phyloP scores from a whole-genome alignment of 2,888 invertebrate species.

The Leptopilina myrica region DNA sequence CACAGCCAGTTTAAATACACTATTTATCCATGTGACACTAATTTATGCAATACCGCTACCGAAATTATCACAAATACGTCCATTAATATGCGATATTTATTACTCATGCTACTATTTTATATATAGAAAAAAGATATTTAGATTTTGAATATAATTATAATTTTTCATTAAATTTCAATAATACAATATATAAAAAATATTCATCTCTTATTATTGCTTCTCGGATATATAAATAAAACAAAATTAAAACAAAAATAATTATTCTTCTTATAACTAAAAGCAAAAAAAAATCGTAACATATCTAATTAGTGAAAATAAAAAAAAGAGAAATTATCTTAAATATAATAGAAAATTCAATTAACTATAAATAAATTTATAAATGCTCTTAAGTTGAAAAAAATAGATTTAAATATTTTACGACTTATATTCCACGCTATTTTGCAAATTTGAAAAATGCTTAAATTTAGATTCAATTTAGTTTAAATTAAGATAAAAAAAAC shows the following conservation, averaged over 20 bases:
- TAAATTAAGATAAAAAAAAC: no score
- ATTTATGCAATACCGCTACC: slow-evolving; percentile 19
- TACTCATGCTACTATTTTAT: slow-evolving; percentile 19
- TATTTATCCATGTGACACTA: slow-evolving; percentile 15
- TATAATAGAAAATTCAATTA: no score
- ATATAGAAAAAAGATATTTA: neutral
- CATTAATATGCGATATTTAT: neutral
- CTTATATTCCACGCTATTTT: no score
- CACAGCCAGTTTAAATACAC: slow-evolving; percentile 34
- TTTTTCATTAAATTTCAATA: no score
- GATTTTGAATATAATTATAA: no score
- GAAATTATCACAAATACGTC: neutral
- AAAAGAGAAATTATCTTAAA: neutral
- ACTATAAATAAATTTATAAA: neutral
- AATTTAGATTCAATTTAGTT: no score
- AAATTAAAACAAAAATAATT: neutral
- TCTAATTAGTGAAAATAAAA: neutral
- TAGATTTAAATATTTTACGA: neutral
- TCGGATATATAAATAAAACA: neutral
- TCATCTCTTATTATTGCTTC: neutral
- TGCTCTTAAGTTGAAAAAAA: neutral
- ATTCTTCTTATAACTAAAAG: neutral
- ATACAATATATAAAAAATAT: no score
- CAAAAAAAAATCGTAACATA: slow-evolving; percentile 10
- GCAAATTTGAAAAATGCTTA: no score